phyloP scores from a whole-genome alignment of 2,888 invertebrate species.

The Epinotia ramella region DNA sequence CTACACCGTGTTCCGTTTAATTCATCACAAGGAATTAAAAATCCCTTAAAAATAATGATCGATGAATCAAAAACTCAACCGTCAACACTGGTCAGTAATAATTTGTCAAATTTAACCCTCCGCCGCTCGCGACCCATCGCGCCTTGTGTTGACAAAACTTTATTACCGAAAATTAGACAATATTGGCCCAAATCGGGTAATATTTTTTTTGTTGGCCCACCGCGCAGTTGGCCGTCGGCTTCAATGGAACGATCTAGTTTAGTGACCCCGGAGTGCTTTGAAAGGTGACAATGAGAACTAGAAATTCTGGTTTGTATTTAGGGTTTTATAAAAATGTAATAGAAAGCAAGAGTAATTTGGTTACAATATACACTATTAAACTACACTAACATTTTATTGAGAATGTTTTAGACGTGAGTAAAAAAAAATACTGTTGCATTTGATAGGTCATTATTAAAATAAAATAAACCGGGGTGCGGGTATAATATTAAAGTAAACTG shows the following conservation, averaged over 20 bases:
- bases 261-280: conserved; percentile 73
- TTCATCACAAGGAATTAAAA: neutral
- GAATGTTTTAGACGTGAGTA: neutral
- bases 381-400: neutral
- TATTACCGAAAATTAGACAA: conserved; percentile 84
- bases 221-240: conserved; percentile 66
- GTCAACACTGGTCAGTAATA: conserved; percentile 71
- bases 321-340: conserved; percentile 44
- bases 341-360: conserved; percentile 33
- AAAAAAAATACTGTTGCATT: neutral
- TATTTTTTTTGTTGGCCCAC: conserved; percentile 72
- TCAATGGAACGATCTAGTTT: conserved; percentile 78
- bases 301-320: conserved; percentile 71
- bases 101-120: conserved; percentile 82
- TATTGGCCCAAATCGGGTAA: conserved; percentile 77
- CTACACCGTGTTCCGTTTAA: neutral
- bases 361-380: conserved; percentile 14
- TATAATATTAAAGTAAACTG: no score
- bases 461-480: neutral
- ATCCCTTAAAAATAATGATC: conserved; percentile 54
- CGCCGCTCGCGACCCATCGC: conserved; percentile 63
- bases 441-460: neutral
- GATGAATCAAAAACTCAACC: conserved; percentile 61
- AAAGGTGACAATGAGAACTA: conserved; percentile 71
- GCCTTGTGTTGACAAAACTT: conserved; percentile 84